Evolutionary conservation across 1,140 invertebrate species (phyloP).

Genomic region (Tetraneura akinire): DNA sequence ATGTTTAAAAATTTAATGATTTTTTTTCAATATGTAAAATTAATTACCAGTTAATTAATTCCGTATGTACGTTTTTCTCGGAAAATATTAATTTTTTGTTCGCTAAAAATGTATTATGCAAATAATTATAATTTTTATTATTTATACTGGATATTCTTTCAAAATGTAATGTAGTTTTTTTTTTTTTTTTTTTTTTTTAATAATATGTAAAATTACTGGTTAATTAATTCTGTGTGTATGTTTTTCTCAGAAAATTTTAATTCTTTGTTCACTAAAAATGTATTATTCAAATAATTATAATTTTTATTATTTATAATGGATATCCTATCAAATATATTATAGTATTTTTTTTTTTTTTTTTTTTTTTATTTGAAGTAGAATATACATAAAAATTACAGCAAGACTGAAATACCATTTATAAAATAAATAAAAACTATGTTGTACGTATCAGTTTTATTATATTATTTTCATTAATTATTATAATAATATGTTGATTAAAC

Average conservation of each 20-base stretch:
- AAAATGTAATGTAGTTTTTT: background rate
- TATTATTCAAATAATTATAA: background rate
- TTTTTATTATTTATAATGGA: constrained; percentile 6
- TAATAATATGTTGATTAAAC: too few relatives aligned
- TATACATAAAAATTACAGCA: constrained; percentile 12
- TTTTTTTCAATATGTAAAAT: too few relatives aligned
- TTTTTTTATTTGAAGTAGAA: background rate
- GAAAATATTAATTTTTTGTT: too few relatives aligned
- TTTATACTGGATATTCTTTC: background rate
- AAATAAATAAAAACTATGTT: background rate
- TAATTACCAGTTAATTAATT: too few relatives aligned
- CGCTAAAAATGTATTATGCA: background rate
- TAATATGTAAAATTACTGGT: too few relatives aligned
- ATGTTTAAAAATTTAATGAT: background rate
- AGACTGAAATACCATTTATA: constrained; percentile 7
- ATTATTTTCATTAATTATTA: too few relatives aligned
- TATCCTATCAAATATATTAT: background rate
- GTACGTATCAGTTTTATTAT: background rate
- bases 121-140: background rate
- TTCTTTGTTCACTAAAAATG: background rate
- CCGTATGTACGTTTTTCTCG: too few relatives aligned
- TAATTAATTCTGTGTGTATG: too few relatives aligned
- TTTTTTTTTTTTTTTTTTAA: background rate
- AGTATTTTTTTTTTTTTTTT: background rate
- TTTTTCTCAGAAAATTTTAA: too few relatives aligned